Evolutionary conservation across 2,797 vertebrate species (phyloP).

Genomic region (Lithobates pipiens): DNA sequence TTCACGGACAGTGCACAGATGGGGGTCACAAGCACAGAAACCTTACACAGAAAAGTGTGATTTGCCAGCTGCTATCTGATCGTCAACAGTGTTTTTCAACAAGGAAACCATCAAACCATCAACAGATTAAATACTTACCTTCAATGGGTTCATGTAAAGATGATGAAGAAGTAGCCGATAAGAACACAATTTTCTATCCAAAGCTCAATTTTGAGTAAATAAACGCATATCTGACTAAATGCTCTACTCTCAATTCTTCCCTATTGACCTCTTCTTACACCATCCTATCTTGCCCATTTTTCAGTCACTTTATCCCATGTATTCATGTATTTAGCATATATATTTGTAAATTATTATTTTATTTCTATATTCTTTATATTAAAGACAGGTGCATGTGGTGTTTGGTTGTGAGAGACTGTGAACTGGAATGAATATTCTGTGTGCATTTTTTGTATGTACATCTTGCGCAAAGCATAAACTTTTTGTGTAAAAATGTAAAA

Average conservation of each 20-base stretch:
- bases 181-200: background rate
- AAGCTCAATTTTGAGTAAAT: too few species aligned
- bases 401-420: background rate
- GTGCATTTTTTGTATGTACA: background rate
- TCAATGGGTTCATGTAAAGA: too few species aligned
- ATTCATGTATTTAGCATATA: background rate
- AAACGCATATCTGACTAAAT: background rate
- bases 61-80: background rate
- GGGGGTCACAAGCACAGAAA: background rate
- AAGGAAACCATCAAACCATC: background rate
- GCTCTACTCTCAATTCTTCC: background rate
- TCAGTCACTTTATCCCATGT: background rate
- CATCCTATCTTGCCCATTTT: background rate
- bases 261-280: background rate
- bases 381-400: conserved; percentile 8
- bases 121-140: background rate
- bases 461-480: background rate
- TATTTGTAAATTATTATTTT: conserved; percentile 4
- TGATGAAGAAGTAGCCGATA: background rate
- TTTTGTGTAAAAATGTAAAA: background rate
- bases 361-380: conserved; percentile 20
- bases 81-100: background rate
- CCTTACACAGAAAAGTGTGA: background rate
- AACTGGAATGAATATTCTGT: background rate
- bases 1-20: background rate